Conservation (phyloP, 2,113 vertebrate species). For the Bostrychus sinensis region DNA sequence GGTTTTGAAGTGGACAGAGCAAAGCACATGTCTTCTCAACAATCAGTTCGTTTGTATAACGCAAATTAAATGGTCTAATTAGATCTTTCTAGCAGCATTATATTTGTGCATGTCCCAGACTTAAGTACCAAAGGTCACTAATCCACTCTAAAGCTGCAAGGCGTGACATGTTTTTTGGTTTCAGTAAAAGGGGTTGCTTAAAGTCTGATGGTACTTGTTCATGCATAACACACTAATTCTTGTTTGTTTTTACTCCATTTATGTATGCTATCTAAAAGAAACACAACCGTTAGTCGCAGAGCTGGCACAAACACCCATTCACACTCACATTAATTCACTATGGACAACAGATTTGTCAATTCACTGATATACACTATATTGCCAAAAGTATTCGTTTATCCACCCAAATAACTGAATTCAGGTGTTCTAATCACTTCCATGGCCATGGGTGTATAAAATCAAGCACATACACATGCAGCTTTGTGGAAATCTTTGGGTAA, state of each 20-base stretch:
- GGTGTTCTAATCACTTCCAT: no score
- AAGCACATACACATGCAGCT: no score
- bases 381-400: no score
- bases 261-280: not conserved
- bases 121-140: slow-evolving; percentile 51
- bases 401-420: no score
- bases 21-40: not conserved
- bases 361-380: no score
- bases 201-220: not conserved
- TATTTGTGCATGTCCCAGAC: slow-evolving; percentile 18
- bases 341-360: no score
- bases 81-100: not conserved
- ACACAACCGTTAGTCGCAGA: no score
- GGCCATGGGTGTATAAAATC: no score
- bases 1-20: not conserved
- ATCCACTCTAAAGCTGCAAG: slow-evolving; percentile 51
- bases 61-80: not conserved
- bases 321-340: no score
- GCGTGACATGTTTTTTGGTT: slow-evolving; percentile 33
- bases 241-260: not conserved
- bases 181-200: not conserved
- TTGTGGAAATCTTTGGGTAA: no score
- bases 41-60: slow-evolving; percentile 13
- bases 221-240: not conserved
- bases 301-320: no score